Evolutionary conservation across 2,797 vertebrate genomes (phyloP).

Genomic region (Xyrichtys novacula): DNA sequence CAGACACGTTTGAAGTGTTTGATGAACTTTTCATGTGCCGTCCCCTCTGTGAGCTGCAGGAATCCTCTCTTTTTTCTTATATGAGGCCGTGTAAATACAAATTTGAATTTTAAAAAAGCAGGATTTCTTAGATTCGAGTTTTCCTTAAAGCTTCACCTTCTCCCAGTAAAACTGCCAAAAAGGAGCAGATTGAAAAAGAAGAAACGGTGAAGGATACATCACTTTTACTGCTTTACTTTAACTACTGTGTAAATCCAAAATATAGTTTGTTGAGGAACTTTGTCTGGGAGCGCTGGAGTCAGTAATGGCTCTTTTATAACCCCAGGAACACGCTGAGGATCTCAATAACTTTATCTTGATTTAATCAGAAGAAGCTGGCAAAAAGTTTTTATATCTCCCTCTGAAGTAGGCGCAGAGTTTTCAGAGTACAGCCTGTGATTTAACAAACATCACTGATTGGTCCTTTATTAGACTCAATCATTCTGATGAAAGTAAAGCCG

Average conservation of each 20-base stretch:
- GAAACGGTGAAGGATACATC: background rate
- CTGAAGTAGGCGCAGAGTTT: background rate
- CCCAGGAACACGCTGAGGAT: background rate
- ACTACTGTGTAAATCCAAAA: constrained; percentile 2
- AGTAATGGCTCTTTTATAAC: background rate
- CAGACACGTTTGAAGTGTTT: constrained; percentile 47
- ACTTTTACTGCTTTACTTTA: background rate
- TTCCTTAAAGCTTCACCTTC: background rate
- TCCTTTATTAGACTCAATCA: no score
- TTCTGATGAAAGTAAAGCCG: no score
- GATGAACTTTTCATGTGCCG: constrained; percentile 68
- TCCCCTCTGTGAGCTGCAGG: constrained; percentile 1
- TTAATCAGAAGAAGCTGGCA: background rate
- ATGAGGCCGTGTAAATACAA: background rate
- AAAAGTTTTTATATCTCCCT: background rate
- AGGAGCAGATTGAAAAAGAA: background rate
- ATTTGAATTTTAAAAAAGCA: background rate
- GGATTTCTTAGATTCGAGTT: background rate
- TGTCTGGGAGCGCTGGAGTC: background rate
- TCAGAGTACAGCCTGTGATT: background rate
- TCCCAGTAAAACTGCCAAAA: background rate
- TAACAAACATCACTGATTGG: no score
- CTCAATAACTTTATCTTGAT: background rate
- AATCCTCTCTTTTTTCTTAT: background rate
- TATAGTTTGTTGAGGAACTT: background rate